These are phyloP conservation scores for Terrapene triunguis DNA, from an alignment of 2,113 vertebrate species.

Conservation along the genomic window DNA sequence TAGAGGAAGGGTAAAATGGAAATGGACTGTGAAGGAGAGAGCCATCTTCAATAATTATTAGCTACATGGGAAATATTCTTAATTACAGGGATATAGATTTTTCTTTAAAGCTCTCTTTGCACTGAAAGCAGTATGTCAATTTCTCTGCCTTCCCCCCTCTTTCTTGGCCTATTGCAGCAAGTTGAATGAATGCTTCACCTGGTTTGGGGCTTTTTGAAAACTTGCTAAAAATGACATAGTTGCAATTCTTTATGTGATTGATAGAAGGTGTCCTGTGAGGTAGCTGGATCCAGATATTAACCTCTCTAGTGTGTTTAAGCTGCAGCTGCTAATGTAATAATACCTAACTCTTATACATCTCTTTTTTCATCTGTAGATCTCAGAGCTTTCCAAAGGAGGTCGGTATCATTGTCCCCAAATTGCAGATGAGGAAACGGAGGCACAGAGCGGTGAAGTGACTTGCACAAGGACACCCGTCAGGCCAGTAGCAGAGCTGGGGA, in stretches of 20 bases:
- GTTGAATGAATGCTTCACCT: rapidly evolving
- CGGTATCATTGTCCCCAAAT: not conserved
- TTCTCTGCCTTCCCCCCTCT: not conserved
- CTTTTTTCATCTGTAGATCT: not conserved
- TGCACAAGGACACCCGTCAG: no score
- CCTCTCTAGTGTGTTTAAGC: not conserved
- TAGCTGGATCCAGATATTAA: not conserved
- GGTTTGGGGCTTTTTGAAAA: not conserved
- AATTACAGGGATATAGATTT: slow-evolving; percentile 19
- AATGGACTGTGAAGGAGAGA: slow-evolving; percentile 55
- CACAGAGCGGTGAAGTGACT: no score
- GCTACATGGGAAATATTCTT: slow-evolving; percentile 3
- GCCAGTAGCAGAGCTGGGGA: no score
- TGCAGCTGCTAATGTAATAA: not conserved
- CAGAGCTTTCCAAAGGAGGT: not conserved
- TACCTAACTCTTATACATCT: not conserved
- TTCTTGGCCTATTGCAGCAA: not conserved
- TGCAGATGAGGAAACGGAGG: not conserved
- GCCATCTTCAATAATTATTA: slow-evolving; percentile 19
- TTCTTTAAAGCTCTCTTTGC: not conserved
- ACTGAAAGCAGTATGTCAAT: not conserved
- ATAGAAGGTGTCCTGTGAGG: rapidly evolving
- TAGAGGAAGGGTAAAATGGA: slow-evolving; percentile 23
- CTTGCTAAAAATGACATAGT: not conserved
- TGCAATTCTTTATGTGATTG: not conserved